Percentiles rank a stretch among this genome's conserved stretches.
These are phyloP conservation scores for Sardinella longiceps DNA, from an alignment of 2,797 vertebrate species.

Conservation along the genomic window DNA sequence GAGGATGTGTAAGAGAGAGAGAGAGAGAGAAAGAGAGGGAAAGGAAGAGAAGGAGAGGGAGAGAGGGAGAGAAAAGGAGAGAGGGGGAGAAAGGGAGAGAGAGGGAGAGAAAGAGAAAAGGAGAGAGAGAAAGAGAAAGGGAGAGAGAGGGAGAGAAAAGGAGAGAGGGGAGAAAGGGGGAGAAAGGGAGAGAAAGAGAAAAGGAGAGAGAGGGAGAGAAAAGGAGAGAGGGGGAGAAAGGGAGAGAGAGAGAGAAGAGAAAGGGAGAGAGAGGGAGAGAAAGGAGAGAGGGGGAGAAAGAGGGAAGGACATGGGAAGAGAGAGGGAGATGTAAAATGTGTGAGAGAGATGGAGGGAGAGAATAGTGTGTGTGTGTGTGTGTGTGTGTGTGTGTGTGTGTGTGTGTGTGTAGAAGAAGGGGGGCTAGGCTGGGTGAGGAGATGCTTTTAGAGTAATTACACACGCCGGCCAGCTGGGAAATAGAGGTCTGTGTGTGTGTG, in stretches of 20 bases:
- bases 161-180: background rate
- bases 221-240: no score
- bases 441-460: constrained; percentile 13
- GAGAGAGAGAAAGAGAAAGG: background rate
- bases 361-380: background rate
- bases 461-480: background rate
- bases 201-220: background rate
- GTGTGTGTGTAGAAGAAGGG: no score
- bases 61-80: background rate
- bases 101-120: background rate
- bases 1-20: background rate
- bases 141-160: background rate
- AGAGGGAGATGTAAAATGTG: background rate
- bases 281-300: no score
- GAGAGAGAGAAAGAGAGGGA: background rate
- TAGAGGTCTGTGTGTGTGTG: background rate
- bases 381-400: no score
- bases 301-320: no score
- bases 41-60: background rate
- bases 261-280: no score
- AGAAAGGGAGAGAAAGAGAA: background rate
- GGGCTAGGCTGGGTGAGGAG: background rate
- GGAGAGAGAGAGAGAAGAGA: no score
- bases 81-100: background rate
- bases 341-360: background rate